These are phyloP conservation scores for Drosophila jambulina DNA, from an alignment of 1,140 invertebrate genomes.

Conservation along the genomic window DNA sequence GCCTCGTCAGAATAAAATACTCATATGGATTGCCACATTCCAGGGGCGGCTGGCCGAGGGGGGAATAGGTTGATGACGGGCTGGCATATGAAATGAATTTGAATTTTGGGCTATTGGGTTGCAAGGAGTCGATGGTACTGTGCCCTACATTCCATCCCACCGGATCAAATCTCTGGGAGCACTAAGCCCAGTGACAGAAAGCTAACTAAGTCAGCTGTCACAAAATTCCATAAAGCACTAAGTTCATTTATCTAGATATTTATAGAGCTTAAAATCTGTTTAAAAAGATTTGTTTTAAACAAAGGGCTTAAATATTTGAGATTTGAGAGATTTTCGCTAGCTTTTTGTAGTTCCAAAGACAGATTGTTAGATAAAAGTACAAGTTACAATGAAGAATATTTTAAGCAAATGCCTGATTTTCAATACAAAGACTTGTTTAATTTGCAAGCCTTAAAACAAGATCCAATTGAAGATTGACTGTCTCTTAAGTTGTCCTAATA, in stretches of 20 bases:
- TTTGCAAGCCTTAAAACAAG: not conserved
- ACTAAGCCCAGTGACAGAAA: constrained; percentile 40
- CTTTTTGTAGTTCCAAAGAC: not conserved
- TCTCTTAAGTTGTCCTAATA: no score
- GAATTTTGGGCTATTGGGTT: constrained; percentile 27
- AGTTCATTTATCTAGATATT: not conserved
- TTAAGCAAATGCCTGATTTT: not conserved
- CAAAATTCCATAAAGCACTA: not conserved
- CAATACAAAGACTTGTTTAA: not conserved
- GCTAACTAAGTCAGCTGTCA: constrained; percentile 17
- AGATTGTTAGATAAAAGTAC: not conserved
- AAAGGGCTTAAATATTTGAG: not conserved
- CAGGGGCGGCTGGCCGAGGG: not conserved
- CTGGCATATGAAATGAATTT: constrained; percentile 58
- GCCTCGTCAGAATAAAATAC: constrained; percentile 69
- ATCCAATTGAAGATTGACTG: not conserved
- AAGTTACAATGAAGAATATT: not conserved
- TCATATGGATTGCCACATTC: constrained; percentile 60
- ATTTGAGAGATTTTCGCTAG: not conserved
- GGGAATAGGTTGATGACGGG: constrained; percentile 16
- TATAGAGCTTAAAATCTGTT: not conserved
- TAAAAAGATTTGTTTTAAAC: not conserved
- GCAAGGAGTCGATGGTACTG: constrained; percentile 13
- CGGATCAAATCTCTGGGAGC: not conserved
- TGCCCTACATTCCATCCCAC: constrained; percentile 11